A percentile compares a stretch with the other conserved stretches of the same genome.
phyloP scores from a whole-genome alignment of 2,888 invertebrate genomes.

The Calephelis perditalis region DNA sequence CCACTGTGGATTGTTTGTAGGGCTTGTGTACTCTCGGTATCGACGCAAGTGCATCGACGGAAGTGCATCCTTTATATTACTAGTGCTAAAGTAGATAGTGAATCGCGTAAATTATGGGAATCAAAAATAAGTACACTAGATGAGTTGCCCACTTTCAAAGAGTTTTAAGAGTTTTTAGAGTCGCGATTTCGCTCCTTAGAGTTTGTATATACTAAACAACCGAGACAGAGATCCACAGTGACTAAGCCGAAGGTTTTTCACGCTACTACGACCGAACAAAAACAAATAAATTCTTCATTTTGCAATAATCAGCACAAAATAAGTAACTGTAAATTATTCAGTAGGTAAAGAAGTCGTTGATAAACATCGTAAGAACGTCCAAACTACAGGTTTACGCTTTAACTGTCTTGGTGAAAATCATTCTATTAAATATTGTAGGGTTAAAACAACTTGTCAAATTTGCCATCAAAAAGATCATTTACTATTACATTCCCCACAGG shows the following conservation, averaged over 20 bases:
- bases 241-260: neutral
- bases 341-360: slow-evolving; percentile 1
- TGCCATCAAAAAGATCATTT: neutral
- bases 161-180: neutral
- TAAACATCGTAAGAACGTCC: neutral
- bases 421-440: neutral
- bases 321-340: neutral
- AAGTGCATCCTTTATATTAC: neutral
- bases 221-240: neutral
- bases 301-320: neutral
- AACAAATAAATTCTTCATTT: neutral
- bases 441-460: neutral
- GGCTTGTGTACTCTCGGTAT: neutral
- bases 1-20: neutral
- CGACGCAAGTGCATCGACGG: neutral
- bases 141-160: neutral
- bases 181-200: neutral
- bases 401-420: neutral
- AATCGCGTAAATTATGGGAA: neutral
- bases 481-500: neutral
- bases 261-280: neutral
- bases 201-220: neutral
- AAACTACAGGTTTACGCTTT: neutral
- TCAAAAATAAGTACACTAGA: neutral
- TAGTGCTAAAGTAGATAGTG: neutral